Evolutionary conservation across 2,888 invertebrate genomes (phyloP), one percentile per base, ranked within the genome.

Genomic region (Phoronis australis): DNA sequence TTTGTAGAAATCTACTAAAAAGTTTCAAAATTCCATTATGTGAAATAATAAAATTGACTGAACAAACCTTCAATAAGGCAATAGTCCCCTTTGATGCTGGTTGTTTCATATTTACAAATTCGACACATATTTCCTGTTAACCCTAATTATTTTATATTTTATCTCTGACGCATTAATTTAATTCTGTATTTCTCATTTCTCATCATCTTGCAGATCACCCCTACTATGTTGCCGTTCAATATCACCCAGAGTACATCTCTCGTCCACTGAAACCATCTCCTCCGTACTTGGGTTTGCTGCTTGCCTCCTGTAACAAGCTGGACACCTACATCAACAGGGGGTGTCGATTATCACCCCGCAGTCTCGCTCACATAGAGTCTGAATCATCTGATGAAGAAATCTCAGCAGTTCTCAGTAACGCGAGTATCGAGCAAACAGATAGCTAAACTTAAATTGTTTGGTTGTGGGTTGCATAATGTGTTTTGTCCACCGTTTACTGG

Each of bases 191-290:
- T 45, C 27, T 5, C 21, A 9, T 27, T 38, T 1, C 15, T 5
- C 6, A 43, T 44, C 27, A 42, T 25, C 27, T 61, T 64, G 20
- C 65, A 76, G 83, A 81, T 45, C 97, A 99, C 79, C 89, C 88
- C 0, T 99, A 88, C 77, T 99, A 88, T 73, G 88, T 96, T 4
- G 89, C 89, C 0, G 94, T 94, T 1, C 99, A 99, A 78, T 99
- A 88, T 79, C 99, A 99, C 78, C 99, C 99, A 0, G 99, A 99
- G 77, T 99, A 97, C 75, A 80, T 94, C 53, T 92, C 93, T 0
- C 82, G 95, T 1, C 76, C 77, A 2, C 59, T 75, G 64, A 71
- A 71, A 43, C 94, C 96, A 0, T 95, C 95, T 22, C 92, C 97
- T 2, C 94, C 94, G 5, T 99, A 96, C 78, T 80, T 96, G 59